Conservation (phyloP, 2,888 invertebrate genomes). For the Luperina testacea region DNA sequence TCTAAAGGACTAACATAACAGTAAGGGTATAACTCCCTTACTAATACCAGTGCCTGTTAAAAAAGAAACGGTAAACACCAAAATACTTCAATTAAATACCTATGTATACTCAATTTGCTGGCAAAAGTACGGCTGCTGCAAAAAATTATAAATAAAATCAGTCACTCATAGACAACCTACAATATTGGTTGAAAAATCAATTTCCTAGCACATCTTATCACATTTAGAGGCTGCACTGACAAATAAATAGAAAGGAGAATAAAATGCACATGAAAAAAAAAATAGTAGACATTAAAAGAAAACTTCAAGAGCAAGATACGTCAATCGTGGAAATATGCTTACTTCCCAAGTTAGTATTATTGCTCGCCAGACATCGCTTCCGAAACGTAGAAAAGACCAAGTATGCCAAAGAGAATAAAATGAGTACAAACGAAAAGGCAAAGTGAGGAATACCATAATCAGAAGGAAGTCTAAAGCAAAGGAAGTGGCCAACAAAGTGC, state of each 20-base stretch:
- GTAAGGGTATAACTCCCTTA: background rate
- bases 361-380: background rate
- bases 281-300: background rate
- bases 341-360: background rate
- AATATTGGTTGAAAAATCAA: background rate
- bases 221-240: background rate
- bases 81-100: constrained; percentile 2
- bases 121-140: background rate
- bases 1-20: background rate
- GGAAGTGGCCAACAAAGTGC: background rate
- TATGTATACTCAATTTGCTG: background rate
- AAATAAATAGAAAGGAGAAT: background rate
- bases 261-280: no score
- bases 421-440: background rate
- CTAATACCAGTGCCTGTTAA: background rate
- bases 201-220: background rate
- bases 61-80: background rate
- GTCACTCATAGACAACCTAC: background rate
- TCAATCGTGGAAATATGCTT: background rate
- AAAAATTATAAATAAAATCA: background rate
- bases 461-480: background rate
- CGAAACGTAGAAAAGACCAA: background rate
- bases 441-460: background rate
- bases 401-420: background rate
- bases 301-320: background rate